Evolutionary conservation across 2,888 invertebrate species (phyloP).

Genomic region (Lepidonotus clava): DNA sequence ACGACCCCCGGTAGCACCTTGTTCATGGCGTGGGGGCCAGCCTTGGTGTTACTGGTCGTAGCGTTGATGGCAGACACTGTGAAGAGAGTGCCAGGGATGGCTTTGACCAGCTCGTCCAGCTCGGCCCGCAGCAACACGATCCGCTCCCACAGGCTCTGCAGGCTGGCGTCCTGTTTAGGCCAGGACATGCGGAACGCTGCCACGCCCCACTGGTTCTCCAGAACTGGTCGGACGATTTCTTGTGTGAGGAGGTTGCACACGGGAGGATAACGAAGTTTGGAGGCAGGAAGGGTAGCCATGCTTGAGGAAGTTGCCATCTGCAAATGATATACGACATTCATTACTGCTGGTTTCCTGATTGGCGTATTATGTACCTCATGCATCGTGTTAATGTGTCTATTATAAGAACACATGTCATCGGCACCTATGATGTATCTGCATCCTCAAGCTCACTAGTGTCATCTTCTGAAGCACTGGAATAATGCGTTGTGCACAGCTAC

Average conservation of each 20-base stretch:
- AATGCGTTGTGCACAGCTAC: too few species aligned
- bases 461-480: too few species aligned
- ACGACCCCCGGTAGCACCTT: not conserved
- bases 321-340: too few species aligned
- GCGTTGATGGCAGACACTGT: not conserved
- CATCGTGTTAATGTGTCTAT: too few species aligned
- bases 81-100: not conserved
- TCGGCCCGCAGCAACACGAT: not conserved
- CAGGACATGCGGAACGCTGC: constrained; percentile 28
- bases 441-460: too few species aligned
- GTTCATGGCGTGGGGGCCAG: not conserved
- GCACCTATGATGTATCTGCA: too few species aligned
- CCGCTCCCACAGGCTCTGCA: constrained; percentile 5
- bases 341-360: too few species aligned
- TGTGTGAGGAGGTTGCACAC: constrained; percentile 9
- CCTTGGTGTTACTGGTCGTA: not conserved
- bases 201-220: constrained; percentile 14
- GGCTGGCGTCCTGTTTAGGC: not conserved
- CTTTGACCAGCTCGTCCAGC: not conserved
- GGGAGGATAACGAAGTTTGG: not conserved
- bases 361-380: too few species aligned
- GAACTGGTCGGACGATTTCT: not conserved
- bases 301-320: not conserved
- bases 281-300: not conserved
- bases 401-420: too few species aligned